Base-by-base conservation (phyloP, 2,888 invertebrate species). In the Argyra leucocephala region DNA sequence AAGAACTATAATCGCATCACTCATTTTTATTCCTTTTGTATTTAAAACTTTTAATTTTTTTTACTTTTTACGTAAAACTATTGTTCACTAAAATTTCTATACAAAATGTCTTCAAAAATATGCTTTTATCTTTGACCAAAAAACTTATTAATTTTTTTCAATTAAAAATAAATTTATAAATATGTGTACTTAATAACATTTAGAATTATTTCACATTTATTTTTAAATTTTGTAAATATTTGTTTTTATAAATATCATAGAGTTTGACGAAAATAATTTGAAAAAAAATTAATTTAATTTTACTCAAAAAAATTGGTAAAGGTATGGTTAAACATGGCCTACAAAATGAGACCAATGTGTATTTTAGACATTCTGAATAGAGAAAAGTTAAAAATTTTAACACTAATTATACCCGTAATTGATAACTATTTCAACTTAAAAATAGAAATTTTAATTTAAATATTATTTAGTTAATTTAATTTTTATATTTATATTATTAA, bases 1-100 rank as follows among this genome's bases (percentile, higher is more conserved):
- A 21, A 69, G 48, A 12, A 69, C 66, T 58, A 67, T 61, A 59
- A 68, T 61, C 12, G 61, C 58, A 57, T 66, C 64, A 6, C 65
- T 65, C 10, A 67, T 67, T 61, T 66, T 66, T 36, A 57, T 61
- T 63, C 60, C 63, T 37, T 6, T 57, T 26, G 48, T 22, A 21
- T 23, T 26, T 22, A 15, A 59, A 23, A 59, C 7, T 59, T 59
- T 23, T n/a, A 22, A 3, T 59, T 59, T 23, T 22, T 57, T 57
- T 57, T 57, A 21, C 22, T 22, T 57, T 22, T n/a, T 57, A 57
- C 9, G 57, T 57, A n/a, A n/a, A n/a, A 57, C 21, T 57, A 57
- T 7, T n/a, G n/a, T n/a, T 57, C 22, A 57, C 9, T 22, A 10
- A 10, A 57, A 57, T 57, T n/a, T n/a, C 18, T 57, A 57, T 57